Evolutionary conservation across 2,888 invertebrate species (phyloP).

Genomic region (Rhodophaea formosa): DNA sequence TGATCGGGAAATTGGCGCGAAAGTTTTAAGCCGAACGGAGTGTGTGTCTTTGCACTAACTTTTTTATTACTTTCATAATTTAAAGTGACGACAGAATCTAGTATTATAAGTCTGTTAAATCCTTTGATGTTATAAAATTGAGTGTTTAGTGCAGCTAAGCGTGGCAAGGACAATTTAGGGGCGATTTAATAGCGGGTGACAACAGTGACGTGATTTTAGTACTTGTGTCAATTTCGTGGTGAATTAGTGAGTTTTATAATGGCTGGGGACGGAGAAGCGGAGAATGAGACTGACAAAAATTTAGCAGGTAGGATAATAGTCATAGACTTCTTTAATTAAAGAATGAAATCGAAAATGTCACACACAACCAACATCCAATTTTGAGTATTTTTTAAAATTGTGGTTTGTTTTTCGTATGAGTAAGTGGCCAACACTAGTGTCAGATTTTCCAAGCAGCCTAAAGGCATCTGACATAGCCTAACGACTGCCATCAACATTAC

Average conservation of each 20-base stretch:
- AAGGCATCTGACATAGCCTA: no score
- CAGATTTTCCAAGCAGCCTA: no score
- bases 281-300: slow-evolving; percentile 1
- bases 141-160: slow-evolving; percentile 39
- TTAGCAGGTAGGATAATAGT: neutral
- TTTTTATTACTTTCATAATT: slow-evolving; percentile 20
- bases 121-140: slow-evolving; percentile 30
- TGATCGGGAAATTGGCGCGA: slow-evolving; percentile 44
- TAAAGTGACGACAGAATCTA: neutral
- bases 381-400: no score
- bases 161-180: slow-evolving; percentile 46
- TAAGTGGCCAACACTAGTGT: no score
- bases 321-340: no score
- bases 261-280: slow-evolving; percentile 10
- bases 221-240: slow-evolving; percentile 16
- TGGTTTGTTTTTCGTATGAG: no score
- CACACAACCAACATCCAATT: no score
- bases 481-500: no score
- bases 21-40: slow-evolving; percentile 34
- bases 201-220: slow-evolving; percentile 20
- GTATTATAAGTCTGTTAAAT: neutral
- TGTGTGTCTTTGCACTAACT: slow-evolving; percentile 24
- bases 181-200: slow-evolving; percentile 32
- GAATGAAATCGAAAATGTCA: neutral
- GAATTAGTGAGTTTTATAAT: slow-evolving; percentile 16